These are phyloP conservation scores for Argya squamiceps DNA, from an alignment of 2,797 vertebrate species.

Conservation along the genomic window DNA sequence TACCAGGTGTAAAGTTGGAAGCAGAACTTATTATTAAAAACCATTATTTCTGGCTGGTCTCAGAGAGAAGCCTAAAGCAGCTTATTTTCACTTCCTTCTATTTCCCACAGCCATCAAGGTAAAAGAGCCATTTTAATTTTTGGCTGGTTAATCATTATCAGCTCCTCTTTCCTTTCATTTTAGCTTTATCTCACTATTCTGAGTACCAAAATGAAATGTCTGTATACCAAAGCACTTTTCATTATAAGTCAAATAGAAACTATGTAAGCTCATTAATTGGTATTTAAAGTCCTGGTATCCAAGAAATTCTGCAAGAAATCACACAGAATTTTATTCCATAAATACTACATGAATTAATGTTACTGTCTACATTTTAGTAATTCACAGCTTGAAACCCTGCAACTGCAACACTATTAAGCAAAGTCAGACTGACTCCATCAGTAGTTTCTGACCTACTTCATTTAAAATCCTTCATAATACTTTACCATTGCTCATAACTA, in stretches of 20 bases:
- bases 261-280: accelerated
- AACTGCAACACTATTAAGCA: background rate
- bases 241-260: background rate
- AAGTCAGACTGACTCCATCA: background rate
- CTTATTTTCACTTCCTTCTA: background rate
- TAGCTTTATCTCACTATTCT: background rate
- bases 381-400: background rate
- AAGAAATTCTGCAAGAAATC: background rate
- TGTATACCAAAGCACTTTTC: background rate
- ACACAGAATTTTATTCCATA: background rate
- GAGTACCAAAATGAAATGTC: background rate
- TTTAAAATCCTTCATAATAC: background rate
- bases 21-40: background rate
- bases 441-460: background rate
- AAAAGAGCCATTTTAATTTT: background rate
- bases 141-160: background rate
- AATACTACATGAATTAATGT: background rate
- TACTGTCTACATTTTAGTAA: background rate
- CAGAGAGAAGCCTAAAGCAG: background rate
- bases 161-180: background rate
- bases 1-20: background rate
- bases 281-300: background rate
- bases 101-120: background rate
- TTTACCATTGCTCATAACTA: background rate
- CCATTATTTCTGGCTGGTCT: background rate